These are phyloP conservation scores for Cynopterus brachyotis DNA, from an alignment of 2,113 vertebrate genomes.

Conservation along the genomic window DNA sequence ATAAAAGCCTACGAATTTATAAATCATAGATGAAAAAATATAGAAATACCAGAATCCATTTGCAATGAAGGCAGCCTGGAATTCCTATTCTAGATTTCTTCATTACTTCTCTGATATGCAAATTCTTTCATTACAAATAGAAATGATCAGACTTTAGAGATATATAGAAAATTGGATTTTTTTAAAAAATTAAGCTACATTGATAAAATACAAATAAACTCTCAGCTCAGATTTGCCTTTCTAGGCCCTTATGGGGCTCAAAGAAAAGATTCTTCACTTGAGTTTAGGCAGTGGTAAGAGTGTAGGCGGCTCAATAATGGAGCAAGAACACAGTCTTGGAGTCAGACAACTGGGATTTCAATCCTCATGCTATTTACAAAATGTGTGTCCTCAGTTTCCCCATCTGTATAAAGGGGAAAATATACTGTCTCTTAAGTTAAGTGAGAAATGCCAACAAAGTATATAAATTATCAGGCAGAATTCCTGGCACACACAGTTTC, in stretches of 20 bases:
- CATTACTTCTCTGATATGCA: background rate
- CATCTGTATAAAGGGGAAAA: background rate
- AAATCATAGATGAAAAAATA: constrained; percentile 30
- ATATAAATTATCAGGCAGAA: background rate
- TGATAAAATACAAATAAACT: background rate
- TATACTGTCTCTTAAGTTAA: background rate
- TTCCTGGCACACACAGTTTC: background rate
- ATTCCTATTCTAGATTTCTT: constrained; percentile 15
- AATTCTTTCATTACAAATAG: background rate
- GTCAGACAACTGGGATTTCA: background rate
- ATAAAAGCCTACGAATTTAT: background rate
- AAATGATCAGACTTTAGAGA: background rate
- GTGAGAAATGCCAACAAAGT: background rate
- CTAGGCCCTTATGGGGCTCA: background rate
- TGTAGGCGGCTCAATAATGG: background rate
- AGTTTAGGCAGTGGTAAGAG: background rate
- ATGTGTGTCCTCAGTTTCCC: background rate
- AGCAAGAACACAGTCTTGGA: background rate
- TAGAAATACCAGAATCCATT: background rate
- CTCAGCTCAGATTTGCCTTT: background rate
- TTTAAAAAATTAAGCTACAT: background rate
- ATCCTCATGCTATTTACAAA: background rate
- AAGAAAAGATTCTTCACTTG: background rate
- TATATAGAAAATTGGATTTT: background rate
- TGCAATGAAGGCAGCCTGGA: background rate